Conservation (phyloP, 2,888 invertebrate species). For the Lithophane leautieri region DNA sequence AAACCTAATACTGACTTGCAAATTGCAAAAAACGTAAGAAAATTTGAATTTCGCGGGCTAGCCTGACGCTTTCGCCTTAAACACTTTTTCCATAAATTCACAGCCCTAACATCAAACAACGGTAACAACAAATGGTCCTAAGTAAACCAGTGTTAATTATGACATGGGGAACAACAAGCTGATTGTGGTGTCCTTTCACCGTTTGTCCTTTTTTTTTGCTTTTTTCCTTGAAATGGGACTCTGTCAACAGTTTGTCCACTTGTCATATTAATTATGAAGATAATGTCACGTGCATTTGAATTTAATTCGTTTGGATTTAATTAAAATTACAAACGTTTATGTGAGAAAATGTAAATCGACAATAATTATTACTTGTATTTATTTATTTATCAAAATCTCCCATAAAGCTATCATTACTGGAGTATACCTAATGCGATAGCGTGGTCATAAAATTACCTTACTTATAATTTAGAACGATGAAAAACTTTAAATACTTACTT, state of each 20-base stretch:
- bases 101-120: slow-evolving; percentile 23
- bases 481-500: no score
- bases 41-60: no score
- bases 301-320: not conserved
- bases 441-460: no score
- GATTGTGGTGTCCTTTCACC: slow-evolving; percentile 19
- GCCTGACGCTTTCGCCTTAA: not conserved
- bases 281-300: not conserved
- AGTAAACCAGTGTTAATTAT: slow-evolving; percentile 48
- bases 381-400: no score
- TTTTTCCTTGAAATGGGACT: not conserved
- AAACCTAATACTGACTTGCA: no score
- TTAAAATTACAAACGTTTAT: no score
- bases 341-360: no score
- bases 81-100: not conserved
- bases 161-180: slow-evolving; percentile 25
- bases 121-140: slow-evolving; percentile 29
- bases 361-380: no score
- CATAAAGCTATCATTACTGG: no score
- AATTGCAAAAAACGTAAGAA: no score
- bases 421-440: no score
- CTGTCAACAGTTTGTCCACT: not conserved
- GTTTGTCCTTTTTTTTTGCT: slow-evolving; percentile 10
- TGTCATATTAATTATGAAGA: not conserved
- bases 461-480: no score